Conservation (phyloP, 2,797 vertebrate genomes). For the Thaleichthys pacificus region DNA sequence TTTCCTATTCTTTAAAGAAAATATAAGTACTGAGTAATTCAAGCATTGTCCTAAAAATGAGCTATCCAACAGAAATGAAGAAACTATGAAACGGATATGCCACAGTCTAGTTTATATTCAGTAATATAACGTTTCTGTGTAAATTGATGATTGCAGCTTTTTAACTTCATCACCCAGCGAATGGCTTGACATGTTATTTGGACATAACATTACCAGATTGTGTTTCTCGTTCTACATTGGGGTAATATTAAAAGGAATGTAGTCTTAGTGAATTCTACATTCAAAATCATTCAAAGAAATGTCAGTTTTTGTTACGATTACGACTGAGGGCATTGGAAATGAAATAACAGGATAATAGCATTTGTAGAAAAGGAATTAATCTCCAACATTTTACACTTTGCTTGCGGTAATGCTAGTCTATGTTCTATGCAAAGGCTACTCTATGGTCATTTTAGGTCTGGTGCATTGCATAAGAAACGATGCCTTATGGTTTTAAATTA, state of each 20-base stretch:
- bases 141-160: too few species aligned
- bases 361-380: background rate
- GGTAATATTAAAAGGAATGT: background rate
- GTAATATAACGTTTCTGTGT: too few species aligned
- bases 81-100: too few species aligned
- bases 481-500: background rate
- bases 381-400: background rate
- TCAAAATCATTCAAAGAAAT: background rate
- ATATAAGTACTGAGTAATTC: background rate
- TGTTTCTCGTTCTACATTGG: background rate
- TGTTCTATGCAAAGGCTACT: background rate
- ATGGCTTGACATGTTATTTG: background rate
- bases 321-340: background rate
- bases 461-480: background rate
- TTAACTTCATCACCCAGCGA: too few species aligned
- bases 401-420: background rate
- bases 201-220: background rate
- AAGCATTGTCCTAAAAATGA: background rate
- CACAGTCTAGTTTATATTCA: too few species aligned
- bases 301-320: background rate
- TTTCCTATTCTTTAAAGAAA: background rate
- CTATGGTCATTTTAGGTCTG: background rate
- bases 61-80: background rate
- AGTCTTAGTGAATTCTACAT: background rate
- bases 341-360: background rate